phyloP scores from a whole-genome alignment of 2,797 vertebrate genomes.

The Phalanger gymnotis region DNA sequence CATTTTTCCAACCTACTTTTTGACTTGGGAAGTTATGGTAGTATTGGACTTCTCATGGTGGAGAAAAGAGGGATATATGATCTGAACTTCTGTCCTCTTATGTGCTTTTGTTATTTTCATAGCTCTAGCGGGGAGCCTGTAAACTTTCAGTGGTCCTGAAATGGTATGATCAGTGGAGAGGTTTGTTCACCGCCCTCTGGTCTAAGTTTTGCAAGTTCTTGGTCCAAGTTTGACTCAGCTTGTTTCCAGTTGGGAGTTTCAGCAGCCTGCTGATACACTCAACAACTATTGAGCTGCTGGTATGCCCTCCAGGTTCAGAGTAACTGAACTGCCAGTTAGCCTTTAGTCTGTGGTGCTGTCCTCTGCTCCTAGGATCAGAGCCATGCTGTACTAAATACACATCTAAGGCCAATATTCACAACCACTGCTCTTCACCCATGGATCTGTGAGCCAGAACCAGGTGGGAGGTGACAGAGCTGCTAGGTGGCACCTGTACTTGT shows the following conservation, averaged over 20 bases:
- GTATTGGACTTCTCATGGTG: neutral
- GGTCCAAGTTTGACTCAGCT: neutral
- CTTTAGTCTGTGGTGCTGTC: neutral
- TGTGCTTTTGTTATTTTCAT: neutral
- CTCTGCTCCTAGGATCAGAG: neutral
- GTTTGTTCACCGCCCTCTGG: neutral
- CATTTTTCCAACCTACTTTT: neutral
- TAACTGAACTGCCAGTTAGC: neutral
- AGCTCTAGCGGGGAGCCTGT: neutral
- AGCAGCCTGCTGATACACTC: neutral
- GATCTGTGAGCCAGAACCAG: neutral
- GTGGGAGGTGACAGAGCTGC: neutral
- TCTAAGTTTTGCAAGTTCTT: neutral
- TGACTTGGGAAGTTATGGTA: neutral
- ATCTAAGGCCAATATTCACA: neutral
- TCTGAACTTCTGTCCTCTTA: too few species aligned
- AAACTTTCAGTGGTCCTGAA: neutral
- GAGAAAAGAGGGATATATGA: too few species aligned
- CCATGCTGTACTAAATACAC: neutral
- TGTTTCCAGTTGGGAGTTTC: neutral
- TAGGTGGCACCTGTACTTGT: neutral
- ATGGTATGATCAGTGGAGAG: neutral
- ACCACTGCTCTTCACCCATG: neutral
- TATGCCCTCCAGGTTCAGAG: neutral
- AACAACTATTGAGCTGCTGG: neutral